A percentile compares a stretch with the other conserved stretches of the same genome.
phyloP scores from a whole-genome alignment of 1,140 invertebrate species.

The Campoletis sonorensis region DNA sequence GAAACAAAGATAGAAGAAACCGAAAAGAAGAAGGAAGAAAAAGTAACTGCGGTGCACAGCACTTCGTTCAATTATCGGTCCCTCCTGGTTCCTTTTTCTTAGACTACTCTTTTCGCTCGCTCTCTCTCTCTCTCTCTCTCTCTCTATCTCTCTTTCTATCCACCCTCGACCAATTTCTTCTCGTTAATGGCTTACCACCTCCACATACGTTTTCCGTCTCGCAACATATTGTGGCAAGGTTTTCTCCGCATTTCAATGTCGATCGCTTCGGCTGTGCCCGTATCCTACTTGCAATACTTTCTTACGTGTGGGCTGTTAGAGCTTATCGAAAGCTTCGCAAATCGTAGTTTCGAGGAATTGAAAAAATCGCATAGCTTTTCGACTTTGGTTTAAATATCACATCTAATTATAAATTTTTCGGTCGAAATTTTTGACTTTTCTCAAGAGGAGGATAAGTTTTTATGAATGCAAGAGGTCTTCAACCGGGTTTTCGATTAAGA shows the following conservation, averaged over 20 bases:
- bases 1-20: constrained; percentile 13
- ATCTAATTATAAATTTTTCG: no score
- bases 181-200: neutral
- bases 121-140: constrained; percentile 47
- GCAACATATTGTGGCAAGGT: neutral
- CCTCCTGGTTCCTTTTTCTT: constrained; percentile 46
- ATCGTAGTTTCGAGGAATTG: no score
- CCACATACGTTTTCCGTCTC: neutral
- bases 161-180: neutral
- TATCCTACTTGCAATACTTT: neutral
- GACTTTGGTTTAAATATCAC: no score
- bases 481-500: no score
- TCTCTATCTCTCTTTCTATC: constrained; percentile 39
- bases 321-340: no score
- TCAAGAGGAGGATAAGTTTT: no score
- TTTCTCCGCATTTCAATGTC: neutral
- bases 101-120: no score
- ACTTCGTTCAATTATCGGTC: constrained; percentile 69
- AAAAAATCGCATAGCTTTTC: no score
- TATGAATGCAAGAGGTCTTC: no score
- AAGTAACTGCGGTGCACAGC: constrained; percentile 19
- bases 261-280: neutral
- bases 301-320: no score
- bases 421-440: no score
- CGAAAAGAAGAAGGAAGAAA: constrained; percentile 28